Conservation (phyloP, 2,888 invertebrate species). For the Rhamnusium bicolor region DNA sequence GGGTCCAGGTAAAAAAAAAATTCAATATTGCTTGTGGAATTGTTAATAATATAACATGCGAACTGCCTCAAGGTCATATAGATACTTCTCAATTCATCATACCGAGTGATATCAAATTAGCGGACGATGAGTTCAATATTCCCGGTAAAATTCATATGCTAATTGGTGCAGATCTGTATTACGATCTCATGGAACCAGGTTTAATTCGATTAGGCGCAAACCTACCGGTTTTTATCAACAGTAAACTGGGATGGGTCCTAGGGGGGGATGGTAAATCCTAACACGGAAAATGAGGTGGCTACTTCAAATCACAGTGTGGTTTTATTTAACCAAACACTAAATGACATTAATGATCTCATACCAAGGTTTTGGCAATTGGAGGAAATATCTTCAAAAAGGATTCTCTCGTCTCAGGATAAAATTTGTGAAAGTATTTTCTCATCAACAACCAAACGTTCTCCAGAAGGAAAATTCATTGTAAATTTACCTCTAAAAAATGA, state of each 20-base stretch:
- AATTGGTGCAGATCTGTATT: slow-evolving; percentile 23
- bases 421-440: slow-evolving; percentile 8
- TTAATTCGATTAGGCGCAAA: slow-evolving; percentile 2
- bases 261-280: slow-evolving; percentile 14
- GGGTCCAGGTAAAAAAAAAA: not conserved
- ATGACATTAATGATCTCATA: slow-evolving; percentile 20
- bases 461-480: not conserved
- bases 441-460: not conserved
- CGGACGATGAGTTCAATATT: slow-evolving; percentile 11
- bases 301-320: not conserved
- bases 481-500: not conserved
- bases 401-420: slow-evolving; percentile 3
- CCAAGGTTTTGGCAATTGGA: slow-evolving; percentile 30
- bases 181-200: slow-evolving; percentile 23
- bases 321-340: not conserved
- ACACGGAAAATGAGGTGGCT: not conserved
- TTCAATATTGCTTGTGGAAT: slow-evolving; percentile 4
- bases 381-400: not conserved
- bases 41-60: slow-evolving; percentile 26
- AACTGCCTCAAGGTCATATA: slow-evolving; percentile 3
- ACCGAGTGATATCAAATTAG: slow-evolving; percentile 2
- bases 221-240: slow-evolving; percentile 8
- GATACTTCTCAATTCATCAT: not conserved
- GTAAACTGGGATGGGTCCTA: slow-evolving; percentile 24
- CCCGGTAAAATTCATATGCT: slow-evolving; percentile 6